Evolutionary conservation across 35 echinoderm and acorn worm species (phyloP), one percentile per base, ranked within the genome.

Genomic region (Heliocidaris erythrogramma): DNA sequence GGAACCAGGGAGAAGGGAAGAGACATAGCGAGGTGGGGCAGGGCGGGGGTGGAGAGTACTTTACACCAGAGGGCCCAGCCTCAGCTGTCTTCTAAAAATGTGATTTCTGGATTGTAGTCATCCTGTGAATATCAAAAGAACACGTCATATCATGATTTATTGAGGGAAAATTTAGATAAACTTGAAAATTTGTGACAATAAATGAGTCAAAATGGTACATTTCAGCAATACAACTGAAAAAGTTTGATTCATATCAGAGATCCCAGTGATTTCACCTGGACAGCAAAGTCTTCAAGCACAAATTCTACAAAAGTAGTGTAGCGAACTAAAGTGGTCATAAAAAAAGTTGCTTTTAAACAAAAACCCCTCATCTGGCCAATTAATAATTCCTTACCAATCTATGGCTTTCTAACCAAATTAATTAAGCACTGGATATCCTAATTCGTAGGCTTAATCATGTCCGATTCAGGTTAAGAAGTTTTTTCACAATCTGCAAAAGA

Each of bases 61-160:
- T 78, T 78, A 78, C 65, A 78, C 31, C 87, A 89, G 87, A 16
- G 14, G 31, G 47, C 91, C 91, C n/a, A 52, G 32, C 48, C 49
- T 92, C 91, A 92, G 91, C 91, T 92, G 17, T 92, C 91, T 92
- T 92, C 91, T 92, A 92, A 49, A 92, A 92, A 92, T 59, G 91
- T 92, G 49, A 92, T 52, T 59, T 92, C 91, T 92, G 48, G 48
- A 59, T 89, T 89, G 32, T 92, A 92, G 47, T 92, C 91, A 30
- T 92, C 91, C 91, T 92, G 91, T 48, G 50, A 92, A 92, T 21
- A 47, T 1, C 17, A 91, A 91, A 35, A 91, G 48, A 3, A 91
- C 48, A 91, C 5, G 48, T 32, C 8, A 91, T 49, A 42, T 32
- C 32, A 49, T 6, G 48, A 91, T 56, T 56, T 12, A 10, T 13